These are phyloP conservation scores for Enteromius treurensis DNA, from an alignment of 2,797 vertebrate genomes.

Conservation along the genomic window DNA sequence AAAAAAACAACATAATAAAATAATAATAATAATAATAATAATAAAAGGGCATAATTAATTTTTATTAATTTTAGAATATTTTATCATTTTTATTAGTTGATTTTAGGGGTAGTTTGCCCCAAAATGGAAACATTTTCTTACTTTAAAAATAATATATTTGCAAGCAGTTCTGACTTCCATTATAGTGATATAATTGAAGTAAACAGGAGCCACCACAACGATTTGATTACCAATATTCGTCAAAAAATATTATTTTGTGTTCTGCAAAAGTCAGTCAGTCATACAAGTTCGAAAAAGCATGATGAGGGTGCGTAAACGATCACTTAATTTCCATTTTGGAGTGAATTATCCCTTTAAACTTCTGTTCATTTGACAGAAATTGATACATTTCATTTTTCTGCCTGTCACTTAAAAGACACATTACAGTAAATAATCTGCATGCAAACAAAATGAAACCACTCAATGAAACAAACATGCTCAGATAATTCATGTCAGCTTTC, in stretches of 20 bases:
- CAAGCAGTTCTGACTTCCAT: background rate
- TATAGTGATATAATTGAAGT: background rate
- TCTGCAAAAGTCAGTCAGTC: background rate
- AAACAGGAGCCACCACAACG: background rate
- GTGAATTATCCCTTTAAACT: background rate
- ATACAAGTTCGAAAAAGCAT: background rate
- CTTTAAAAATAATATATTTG: background rate
- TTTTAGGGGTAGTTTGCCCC: background rate
- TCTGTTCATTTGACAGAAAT: background rate
- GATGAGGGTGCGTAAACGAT: background rate
- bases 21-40: too few relatives aligned
- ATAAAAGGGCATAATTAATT: too few relatives aligned
- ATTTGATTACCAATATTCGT: background rate
- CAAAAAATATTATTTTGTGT: background rate
- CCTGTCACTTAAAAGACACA: background rate
- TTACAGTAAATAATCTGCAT: constrained; percentile 34
- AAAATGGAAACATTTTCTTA: background rate
- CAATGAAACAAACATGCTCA: constrained; percentile 42
- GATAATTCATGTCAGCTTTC: constrained; percentile 10
- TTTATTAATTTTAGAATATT: too few relatives aligned
- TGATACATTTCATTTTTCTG: background rate
- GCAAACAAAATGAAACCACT: constrained; percentile 31
- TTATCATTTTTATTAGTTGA: background rate
- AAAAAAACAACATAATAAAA: too few relatives aligned
- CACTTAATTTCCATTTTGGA: background rate